Base-by-base conservation (phyloP, 64 coral and sea anemone species). In the Catalaphyllia jardinei region DNA sequence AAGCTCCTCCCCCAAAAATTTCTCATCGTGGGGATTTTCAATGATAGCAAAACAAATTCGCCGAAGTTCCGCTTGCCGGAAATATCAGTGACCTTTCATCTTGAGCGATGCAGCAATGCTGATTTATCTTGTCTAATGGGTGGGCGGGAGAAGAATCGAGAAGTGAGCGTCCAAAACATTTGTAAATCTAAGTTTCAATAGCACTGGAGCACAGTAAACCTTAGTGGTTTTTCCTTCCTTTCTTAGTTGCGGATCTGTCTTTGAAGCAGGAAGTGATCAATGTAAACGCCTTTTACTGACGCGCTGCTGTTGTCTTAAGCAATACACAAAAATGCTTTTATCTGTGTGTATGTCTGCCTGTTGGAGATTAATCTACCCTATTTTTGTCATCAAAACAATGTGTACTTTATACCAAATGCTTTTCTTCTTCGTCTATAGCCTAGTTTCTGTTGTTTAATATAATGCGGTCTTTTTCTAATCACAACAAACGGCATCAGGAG, bases 21-120 rank as follows among this genome's bases (percentile, higher is more conserved):
- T 51, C 25, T 24, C 62, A 52, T 67, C 31, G 81, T 50, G 62
- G 79, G 81, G 38, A 71, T 85, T 79, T 79, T 79, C 76, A 19
- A 28, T 29, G 76, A 79, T 79, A 49, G n/a, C 51, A 79, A 79
- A 79, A 79, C 50, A 79, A 79, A 79, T 29, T 54, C 51, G 24
- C 76, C 50, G 76, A 79, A 79, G 76, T 79, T 79, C 76, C 63
- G 62, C 24, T 27, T 71, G 24, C 80, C 80, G 80, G 80, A 83
- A 85, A 85, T 85, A n/a, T 27, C 22, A 29, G 42, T 71, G 81
- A 85, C 62, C 81, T 67, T 16, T 27, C 22, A 22, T n/a, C 3
- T 49, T 22, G 18, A 15, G 42, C 62, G 52, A 22, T 69, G 63
- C 76, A 29, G 27, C 51, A 54, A 16, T 52, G 76, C 7, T 22